Base-by-base conservation (phyloP, 2,888 invertebrate genomes). In the Sepioteuthis lessoniana region DNA sequence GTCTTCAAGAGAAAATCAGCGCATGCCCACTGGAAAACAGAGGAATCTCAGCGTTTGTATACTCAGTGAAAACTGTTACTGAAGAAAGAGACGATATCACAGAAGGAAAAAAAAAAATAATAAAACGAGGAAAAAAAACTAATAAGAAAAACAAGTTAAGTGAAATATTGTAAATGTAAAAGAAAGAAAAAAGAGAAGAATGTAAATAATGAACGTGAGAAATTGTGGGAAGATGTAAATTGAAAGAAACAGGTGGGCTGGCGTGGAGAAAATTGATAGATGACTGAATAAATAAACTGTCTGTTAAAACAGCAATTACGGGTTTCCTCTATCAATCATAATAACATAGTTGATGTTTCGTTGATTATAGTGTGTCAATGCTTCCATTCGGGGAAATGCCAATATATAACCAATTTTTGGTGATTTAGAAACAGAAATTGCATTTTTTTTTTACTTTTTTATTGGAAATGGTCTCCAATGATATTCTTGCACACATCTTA, bases 261-360 rank as follows among this genome's bases (percentile, higher is more conserved):
- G 76, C 10, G 76, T 1, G 16, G 76, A n/a, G 76, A 76, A 76
- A 76, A 76, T 35, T 76, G 76, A 76, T 76, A 76, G 76, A 76
- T 76, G 76, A n/a, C n/a, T 76, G 76, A 35, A 76, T 76, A 76
- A 76, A 76, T 76, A 76, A 76, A 76, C 76, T 76, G 76, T 76
- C 76, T 76, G 76, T 76, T 76, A 76, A 76, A 76, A 76, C 35
- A 76, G 76, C 25, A 76, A 76, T 76, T 76, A 76, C 76, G 76
- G n/a, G n/a, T n/a, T 76, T 76, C 19, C 76, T 76, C 76, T 76
- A 76, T 76, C 76, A 76, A n/a, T 76, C 76, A 76, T 76, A n/a
- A 76, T 76, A 76, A n/a, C 25, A 76, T 35, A 76, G 76, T 76
- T 76, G 76, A 1, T 35, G 76, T 76, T 76, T n/a, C 76, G n/a